These are phyloP conservation scores for Chelonus insularis DNA, from an alignment of 1,140 invertebrate species.

Conservation along the genomic window DNA sequence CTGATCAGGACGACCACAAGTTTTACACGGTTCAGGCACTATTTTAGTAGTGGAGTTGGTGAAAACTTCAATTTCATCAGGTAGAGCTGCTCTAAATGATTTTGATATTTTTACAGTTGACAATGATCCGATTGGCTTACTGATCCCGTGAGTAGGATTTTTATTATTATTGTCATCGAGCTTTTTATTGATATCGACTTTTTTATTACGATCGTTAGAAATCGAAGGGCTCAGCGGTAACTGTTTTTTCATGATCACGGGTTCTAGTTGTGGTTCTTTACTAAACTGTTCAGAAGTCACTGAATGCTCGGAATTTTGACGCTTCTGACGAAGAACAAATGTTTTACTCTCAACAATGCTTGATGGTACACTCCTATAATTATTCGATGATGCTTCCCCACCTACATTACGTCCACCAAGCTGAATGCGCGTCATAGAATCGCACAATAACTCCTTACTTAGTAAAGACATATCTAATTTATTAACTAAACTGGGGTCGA, in stretches of 20 bases:
- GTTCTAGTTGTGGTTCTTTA: constrained; percentile 15
- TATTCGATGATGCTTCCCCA: constrained; percentile 27
- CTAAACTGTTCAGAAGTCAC: constrained; percentile 1
- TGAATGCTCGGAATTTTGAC: constrained; percentile 38
- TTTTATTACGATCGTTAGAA: background rate
- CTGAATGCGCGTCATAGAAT: constrained; percentile 45
- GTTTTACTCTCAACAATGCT: constrained; percentile 16
- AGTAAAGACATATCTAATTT: constrained; percentile 68
- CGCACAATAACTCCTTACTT: constrained; percentile 60
- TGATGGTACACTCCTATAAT: constrained; percentile 24
- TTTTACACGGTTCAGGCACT: constrained; percentile 62
- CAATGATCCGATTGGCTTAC: constrained; percentile 22
- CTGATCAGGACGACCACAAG: constrained; percentile 62
- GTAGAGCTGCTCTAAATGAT: constrained; percentile 26
- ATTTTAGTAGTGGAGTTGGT: constrained; percentile 37
- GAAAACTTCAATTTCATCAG: constrained; percentile 46
- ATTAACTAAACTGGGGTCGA: constrained; percentile 60
- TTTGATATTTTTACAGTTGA: constrained; percentile 36
- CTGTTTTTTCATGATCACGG: constrained; percentile 25
- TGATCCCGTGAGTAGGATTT: background rate
- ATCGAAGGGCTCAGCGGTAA: constrained; percentile 23
- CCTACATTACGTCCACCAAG: constrained; percentile 29
- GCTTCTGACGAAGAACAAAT: constrained; percentile 29
- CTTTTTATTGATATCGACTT: constrained; percentile 2
- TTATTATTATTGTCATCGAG: constrained; percentile 43